phyloP scores from a whole-genome alignment of 37 sponge, comb jelly and placozoan genomes.

The Oscarella lobularis region DNA sequence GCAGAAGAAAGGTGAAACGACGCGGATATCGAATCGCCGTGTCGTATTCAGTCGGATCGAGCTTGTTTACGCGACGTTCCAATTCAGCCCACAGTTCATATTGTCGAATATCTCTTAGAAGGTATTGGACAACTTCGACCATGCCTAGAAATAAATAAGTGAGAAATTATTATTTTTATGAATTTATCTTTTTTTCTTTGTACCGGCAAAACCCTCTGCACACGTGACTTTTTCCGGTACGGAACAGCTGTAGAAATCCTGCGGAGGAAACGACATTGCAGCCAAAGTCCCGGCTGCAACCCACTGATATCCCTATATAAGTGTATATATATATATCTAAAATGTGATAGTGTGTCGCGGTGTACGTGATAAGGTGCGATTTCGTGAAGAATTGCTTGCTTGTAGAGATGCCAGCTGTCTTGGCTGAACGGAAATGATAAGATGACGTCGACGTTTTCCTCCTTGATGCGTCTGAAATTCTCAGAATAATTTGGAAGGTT shows the following conservation, averaged over 20 bases:
- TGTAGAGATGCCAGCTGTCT: conserved; percentile 1
- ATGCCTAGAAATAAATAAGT: background rate
- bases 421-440: background rate
- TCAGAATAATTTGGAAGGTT: background rate
- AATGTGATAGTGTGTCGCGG: background rate
- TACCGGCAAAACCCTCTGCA: background rate
- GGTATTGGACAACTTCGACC: background rate
- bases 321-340: background rate
- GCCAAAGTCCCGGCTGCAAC: background rate
- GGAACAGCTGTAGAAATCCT: background rate
- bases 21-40: background rate
- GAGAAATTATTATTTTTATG: too few species aligned
- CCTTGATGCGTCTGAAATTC: background rate
- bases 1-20: background rate
- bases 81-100: background rate
- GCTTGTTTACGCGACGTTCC: background rate
- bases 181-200: too few species aligned
- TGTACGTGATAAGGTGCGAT: background rate
- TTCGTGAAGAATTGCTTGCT: background rate
- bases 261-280: background rate
- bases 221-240: background rate
- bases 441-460: background rate
- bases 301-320: background rate
- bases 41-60: background rate
- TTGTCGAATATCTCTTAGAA: background rate